Base-by-base conservation (phyloP, 1,140 invertebrate species). In the Pentalonia nigronervosa region DNA sequence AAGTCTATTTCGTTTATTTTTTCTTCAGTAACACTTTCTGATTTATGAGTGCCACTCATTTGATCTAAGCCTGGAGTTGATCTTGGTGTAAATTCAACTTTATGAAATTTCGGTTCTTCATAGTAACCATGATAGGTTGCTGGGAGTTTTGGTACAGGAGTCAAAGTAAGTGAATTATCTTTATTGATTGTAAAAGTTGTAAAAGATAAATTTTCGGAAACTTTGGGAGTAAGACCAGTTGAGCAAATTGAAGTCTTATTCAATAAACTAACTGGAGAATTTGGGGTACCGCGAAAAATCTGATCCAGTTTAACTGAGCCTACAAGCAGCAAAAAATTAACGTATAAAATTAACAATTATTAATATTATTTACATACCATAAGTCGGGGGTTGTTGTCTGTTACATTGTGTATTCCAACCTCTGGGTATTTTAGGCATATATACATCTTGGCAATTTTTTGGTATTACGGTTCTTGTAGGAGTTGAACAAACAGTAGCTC, bases 381-480 rank as follows among this genome's bases (percentile, higher is more conserved):
- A 94, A 25, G 94, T 84, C n/a, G 94, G 93, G 6, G 90, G 93
- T 50, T 94, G 88, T 81, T 94, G 93, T 90, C 47, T 34, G n/a
- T 90, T 89, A 20, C 93, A 88, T 30, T 94, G 94, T 36, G 95
- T 94, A 94, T 95, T 96, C 96, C 96, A 96, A 56, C 95, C 96
- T 94, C 95, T 95, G 3, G 96, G 96, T 86, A 96, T 94, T 93
- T 95, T 95, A 50, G 96, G 96, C 94, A 95, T 96, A 93, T 96
- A 96, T 20, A 94, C 48, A 41, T 93, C 94, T 67, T 81, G 93
- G 34, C 1, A n/a, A 60, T 21, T 48, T 56, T 47, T 67, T 7
- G 81, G 90, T 9, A 84, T 91, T 11, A 14, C 41, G 23, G 48
- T 93, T 83, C 67, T 94, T 41, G 86, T 88, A 2, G 84, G 93